Base-by-base conservation (phyloP, 2,797 vertebrate species). In the Hoplostethus atlanticus region DNA sequence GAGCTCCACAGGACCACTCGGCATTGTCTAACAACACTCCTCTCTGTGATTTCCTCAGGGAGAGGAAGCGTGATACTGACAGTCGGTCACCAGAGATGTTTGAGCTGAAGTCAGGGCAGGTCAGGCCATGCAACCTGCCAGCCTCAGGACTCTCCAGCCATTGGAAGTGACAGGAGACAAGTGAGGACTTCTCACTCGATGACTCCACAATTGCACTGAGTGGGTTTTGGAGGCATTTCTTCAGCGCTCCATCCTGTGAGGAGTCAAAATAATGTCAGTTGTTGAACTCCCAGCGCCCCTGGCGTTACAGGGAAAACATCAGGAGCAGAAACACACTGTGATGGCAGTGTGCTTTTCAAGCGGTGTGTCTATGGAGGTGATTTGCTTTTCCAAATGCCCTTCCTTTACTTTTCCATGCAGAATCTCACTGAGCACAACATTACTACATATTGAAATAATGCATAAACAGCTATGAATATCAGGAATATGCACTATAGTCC, bases 181-280 rank as follows among this genome's bases (percentile, higher is more conserved):
- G 55, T 36, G 21, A 47, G 21, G 16, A 28, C 60, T 48, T 70
- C 50, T 21, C 58, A 28, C 51, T 15, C 25, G 0, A n/a, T n/a
- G 44, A 54, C 68, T 47, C 17, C 6, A 21, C 21, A 21, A 21
- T 21, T 48, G 11, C 5, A 17, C 13, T 30, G 11, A 11, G 31
- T 42, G 40, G 34, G 47, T 67, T 74, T 44, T 31, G 34, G n/a
- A 59, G 48, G 12, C 30, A 50, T 62, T 70, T 59, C 28, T 63
- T 42, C 55, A 46, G 52, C n/a, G 40, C 67, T 47, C 59, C 16
- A 7, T 17, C 69, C 61, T 59, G 69, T 64, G 67, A 62, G 59
- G 44, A 79, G 58, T 61, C 70, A 61, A 53, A 71, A 63, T 57
- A 54, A 77, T 44, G 62, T 60, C 53, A 64, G 46, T 34, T n/a